Conservation (phyloP, 2,797 vertebrate genomes). For the Ceryle rudis region DNA sequence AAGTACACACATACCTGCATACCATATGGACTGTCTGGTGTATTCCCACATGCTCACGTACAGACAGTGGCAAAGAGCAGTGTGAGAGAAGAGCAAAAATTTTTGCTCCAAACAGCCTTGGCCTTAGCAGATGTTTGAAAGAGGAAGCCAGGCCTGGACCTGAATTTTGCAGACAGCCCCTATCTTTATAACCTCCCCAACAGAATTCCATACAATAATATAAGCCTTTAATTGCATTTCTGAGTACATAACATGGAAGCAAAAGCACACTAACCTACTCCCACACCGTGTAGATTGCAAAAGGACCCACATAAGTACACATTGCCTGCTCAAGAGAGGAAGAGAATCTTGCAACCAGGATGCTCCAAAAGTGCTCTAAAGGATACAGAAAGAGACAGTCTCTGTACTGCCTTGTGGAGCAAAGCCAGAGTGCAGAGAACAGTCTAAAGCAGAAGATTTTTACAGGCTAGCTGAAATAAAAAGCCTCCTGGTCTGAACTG, state of each 20-base stretch:
- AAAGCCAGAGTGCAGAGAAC: neutral
- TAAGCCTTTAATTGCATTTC: neutral
- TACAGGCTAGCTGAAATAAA: neutral
- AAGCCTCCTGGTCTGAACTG: neutral
- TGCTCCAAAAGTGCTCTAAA: neutral
- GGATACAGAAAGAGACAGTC: neutral
- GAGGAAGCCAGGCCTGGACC: neutral
- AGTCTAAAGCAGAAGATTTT: neutral
- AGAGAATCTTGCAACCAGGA: neutral
- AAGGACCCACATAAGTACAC: neutral
- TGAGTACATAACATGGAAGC: neutral
- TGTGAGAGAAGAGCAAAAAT: neutral
- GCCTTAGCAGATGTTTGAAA: neutral
- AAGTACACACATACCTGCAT: fast-evolving
- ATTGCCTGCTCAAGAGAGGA: neutral
- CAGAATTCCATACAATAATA: neutral
- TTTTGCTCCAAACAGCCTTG: neutral
- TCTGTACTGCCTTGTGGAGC: neutral
- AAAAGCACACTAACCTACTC: neutral
- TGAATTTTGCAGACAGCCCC: conserved; percentile 1
- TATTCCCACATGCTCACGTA: neutral
- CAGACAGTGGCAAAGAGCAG: neutral
- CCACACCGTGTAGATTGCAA: neutral
- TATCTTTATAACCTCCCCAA: conserved; percentile 18
- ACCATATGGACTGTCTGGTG: fast-evolving